Percentiles rank a stretch among this genome's conserved stretches.
Conservation (phyloP, 1,140 invertebrate species). For the Teleogryllus occipitalis region DNA sequence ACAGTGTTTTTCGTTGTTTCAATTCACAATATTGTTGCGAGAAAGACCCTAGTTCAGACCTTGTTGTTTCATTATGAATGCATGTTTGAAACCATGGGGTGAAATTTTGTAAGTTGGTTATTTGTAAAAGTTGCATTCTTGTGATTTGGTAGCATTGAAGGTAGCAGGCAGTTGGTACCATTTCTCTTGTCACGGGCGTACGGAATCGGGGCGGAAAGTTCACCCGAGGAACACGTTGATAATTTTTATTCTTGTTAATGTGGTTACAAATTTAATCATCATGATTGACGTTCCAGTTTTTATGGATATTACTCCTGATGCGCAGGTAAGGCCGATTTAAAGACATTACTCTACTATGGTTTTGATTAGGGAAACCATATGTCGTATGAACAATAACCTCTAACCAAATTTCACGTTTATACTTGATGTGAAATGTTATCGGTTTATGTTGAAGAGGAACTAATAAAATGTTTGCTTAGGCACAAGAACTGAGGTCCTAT, state of each 20-base stretch:
- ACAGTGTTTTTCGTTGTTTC: too few relatives aligned
- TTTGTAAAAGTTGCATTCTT: too few relatives aligned
- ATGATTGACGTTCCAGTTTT: conserved; percentile 19
- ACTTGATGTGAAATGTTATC: neutral
- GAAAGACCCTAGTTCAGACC: too few relatives aligned
- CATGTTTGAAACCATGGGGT: too few relatives aligned
- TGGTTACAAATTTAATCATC: neutral
- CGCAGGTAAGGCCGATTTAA: neutral
- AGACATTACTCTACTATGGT: neutral
- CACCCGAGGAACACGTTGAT: neutral
- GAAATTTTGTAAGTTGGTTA: too few relatives aligned
- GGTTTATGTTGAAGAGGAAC: neutral
- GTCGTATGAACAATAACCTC: neutral
- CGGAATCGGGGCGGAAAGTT: too few relatives aligned
- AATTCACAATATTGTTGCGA: too few relatives aligned
- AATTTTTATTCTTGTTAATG: neutral
- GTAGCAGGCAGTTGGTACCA: too few relatives aligned
- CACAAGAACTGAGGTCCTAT: conserved; percentile 77
- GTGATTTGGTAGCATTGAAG: too few relatives aligned
- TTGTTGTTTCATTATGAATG: too few relatives aligned
- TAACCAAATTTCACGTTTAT: neutral
- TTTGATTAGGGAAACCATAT: neutral
- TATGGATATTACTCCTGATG: conserved; percentile 16
- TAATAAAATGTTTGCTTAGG: conserved; percentile 46
- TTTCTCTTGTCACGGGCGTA: too few relatives aligned